phyloP scores from a whole-genome alignment of 1,140 invertebrate genomes.

The Lamellibrachia luymesi region DNA sequence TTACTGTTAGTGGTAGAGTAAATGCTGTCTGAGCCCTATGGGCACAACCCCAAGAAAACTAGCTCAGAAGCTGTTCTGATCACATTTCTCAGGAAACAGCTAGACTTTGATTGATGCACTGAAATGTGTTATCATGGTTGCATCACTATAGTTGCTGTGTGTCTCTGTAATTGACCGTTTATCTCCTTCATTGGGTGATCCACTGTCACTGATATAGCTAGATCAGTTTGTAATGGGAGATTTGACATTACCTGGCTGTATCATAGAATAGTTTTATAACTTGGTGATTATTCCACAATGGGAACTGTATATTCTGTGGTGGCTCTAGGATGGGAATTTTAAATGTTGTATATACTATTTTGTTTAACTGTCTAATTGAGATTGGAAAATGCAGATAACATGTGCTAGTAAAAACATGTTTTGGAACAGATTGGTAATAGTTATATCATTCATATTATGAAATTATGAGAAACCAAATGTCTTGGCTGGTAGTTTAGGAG shows the following conservation, averaged over 20 bases:
- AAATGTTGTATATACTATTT: neutral
- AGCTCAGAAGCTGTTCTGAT: too few relatives aligned
- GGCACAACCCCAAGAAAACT: too few relatives aligned
- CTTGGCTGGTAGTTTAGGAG: neutral
- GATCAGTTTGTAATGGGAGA: neutral
- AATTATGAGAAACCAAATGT: neutral
- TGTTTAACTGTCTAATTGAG: neutral
- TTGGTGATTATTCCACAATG: neutral
- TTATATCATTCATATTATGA: neutral
- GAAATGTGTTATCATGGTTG: too few relatives aligned
- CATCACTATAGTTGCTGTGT: too few relatives aligned
- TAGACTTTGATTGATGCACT: too few relatives aligned
- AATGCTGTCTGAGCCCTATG: too few relatives aligned
- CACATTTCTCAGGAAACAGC: too few relatives aligned
- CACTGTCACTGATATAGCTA: too few relatives aligned
- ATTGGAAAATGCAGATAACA: neutral
- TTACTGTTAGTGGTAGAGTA: too few relatives aligned
- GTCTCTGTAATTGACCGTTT: too few relatives aligned
- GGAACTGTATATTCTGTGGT: neutral
- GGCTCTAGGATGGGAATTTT: neutral
- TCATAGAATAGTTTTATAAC: neutral
- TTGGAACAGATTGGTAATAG: neutral
- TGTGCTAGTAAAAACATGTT: neutral
- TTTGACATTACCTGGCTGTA: neutral
- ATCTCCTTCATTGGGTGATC: too few relatives aligned